Percentiles rank a stretch among this genome's conserved stretches.
Conservation (phyloP, 2,888 invertebrate genomes). For the Drosophila yooni region DNA sequence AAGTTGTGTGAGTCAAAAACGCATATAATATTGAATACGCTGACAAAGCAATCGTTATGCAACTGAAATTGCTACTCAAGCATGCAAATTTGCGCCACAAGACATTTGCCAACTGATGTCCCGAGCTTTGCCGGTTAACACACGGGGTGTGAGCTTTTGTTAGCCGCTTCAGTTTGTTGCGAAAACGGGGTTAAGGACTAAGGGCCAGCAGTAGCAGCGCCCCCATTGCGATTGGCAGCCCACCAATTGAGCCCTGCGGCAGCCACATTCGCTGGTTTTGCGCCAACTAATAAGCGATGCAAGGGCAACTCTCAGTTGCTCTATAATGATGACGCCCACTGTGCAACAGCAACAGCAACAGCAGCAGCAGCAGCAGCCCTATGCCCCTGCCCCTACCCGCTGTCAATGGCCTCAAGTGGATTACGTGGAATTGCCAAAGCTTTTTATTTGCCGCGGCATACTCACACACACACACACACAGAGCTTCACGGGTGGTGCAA, state of each 20-base stretch:
- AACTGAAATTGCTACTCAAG: conserved; percentile 54
- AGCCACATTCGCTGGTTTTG: conserved; percentile 70
- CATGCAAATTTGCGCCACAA: conserved; percentile 68
- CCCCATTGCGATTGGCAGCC: conserved; percentile 42
- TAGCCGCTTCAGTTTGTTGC: conserved; percentile 14
- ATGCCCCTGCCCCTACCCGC: conserved; percentile 5
- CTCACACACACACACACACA: background rate
- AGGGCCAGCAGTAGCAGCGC: background rate
- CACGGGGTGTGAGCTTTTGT: conserved; percentile 29
- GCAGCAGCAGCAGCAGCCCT: background rate
- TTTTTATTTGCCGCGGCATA: conserved; percentile 30
- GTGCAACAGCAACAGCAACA: conserved; percentile 20
- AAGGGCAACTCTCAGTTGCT: conserved; percentile 42
- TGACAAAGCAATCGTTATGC: conserved; percentile 49
- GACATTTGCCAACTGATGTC: conserved; percentile 34
- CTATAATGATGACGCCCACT: conserved; percentile 56
- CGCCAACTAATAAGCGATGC: conserved; percentile 68
- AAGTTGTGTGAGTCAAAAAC: conserved; percentile 18
- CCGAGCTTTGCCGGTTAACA: conserved; percentile 9
- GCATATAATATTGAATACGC: conserved; percentile 42
- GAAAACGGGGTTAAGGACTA: conserved; percentile 17
- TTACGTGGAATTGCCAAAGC: conserved; percentile 60
- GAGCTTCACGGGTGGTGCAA: conserved; percentile 31
- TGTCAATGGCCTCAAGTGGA: conserved; percentile 61
- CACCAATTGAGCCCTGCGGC: conserved; percentile 77